Percentiles rank a stretch among this genome's conserved stretches.
These are phyloP conservation scores for Pheosia tremula DNA, from an alignment of 2,888 invertebrate species.

Conservation along the genomic window DNA sequence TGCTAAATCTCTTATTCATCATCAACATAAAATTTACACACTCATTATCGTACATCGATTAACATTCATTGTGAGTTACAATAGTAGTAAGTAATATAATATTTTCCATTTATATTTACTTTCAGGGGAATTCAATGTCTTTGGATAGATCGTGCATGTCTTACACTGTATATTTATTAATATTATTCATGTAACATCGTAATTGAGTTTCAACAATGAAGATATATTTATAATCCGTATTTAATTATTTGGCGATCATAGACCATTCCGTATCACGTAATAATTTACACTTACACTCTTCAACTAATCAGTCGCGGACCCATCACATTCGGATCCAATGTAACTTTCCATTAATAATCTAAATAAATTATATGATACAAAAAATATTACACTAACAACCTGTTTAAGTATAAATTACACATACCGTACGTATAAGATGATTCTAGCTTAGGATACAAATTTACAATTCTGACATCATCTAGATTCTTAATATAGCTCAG, in stretches of 20 bases:
- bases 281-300: slow-evolving; percentile 79
- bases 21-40: slow-evolving; percentile 76
- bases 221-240: slow-evolving; percentile 66
- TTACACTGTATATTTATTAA: slow-evolving; percentile 40
- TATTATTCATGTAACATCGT: slow-evolving; percentile 64
- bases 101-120: slow-evolving; percentile 42
- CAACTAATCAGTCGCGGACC: slow-evolving; percentile 83
- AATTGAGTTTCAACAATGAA: slow-evolving; percentile 72
- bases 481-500: slow-evolving; percentile 49
- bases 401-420: slow-evolving; percentile 68
- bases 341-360: slow-evolving; percentile 77
- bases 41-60: slow-evolving; percentile 74
- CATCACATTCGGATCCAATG: slow-evolving; percentile 74
- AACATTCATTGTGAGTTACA: slow-evolving; percentile 72
- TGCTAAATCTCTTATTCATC: slow-evolving; percentile 66
- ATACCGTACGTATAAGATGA: slow-evolving; percentile 65
- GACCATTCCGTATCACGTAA: slow-evolving; percentile 77
- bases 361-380: slow-evolving; percentile 84
- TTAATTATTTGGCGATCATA: slow-evolving; percentile 82
- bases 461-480: slow-evolving; percentile 64
- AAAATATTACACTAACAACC: slow-evolving; percentile 78
- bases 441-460: slow-evolving; percentile 62
- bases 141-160: slow-evolving; percentile 55
- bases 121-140: slow-evolving; percentile 58
- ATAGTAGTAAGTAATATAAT: slow-evolving; percentile 43